These are phyloP conservation scores for Struthio camelus DNA, from an alignment of 2,113 vertebrate species.

Conservation along the genomic window DNA sequence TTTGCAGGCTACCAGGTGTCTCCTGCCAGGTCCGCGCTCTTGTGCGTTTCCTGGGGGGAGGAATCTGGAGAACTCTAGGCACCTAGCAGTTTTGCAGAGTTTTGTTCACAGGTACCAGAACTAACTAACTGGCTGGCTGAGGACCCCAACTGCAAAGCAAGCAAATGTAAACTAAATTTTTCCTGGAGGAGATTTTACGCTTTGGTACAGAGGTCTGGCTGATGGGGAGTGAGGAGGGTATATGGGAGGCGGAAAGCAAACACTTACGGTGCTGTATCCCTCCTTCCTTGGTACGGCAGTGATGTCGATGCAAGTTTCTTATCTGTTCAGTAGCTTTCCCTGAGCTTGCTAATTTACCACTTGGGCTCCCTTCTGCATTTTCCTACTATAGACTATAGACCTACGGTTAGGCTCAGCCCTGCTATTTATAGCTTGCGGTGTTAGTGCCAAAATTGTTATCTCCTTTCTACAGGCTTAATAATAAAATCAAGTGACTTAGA, in stretches of 20 bases:
- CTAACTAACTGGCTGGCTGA: neutral
- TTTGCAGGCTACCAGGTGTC: rapidly evolving
- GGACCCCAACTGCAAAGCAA: neutral
- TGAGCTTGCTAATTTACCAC: neutral
- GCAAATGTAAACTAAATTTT: neutral
- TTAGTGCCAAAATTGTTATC: conserved; percentile 33
- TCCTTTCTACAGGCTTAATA: conserved; percentile 43
- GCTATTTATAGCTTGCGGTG: neutral
- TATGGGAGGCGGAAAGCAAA: neutral
- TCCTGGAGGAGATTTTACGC: neutral
- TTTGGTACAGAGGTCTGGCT: neutral
- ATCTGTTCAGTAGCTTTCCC: neutral
- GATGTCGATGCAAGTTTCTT: neutral
- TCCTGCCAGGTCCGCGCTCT: neutral
- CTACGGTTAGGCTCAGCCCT: neutral
- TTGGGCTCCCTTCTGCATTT: neutral
- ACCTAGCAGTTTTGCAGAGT: neutral
- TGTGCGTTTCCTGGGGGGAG: neutral
- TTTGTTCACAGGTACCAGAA: neutral
- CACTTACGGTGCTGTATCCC: neutral
- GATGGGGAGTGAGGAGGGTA: rapidly evolving
- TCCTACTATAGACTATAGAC: neutral
- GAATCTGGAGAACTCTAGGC: neutral
- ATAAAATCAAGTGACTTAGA: conserved; percentile 36
- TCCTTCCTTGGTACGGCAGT: neutral